These are phyloP conservation scores for Reinhardtius hippoglossoides DNA, from an alignment of 2,113 vertebrate genomes.

Conservation along the genomic window DNA sequence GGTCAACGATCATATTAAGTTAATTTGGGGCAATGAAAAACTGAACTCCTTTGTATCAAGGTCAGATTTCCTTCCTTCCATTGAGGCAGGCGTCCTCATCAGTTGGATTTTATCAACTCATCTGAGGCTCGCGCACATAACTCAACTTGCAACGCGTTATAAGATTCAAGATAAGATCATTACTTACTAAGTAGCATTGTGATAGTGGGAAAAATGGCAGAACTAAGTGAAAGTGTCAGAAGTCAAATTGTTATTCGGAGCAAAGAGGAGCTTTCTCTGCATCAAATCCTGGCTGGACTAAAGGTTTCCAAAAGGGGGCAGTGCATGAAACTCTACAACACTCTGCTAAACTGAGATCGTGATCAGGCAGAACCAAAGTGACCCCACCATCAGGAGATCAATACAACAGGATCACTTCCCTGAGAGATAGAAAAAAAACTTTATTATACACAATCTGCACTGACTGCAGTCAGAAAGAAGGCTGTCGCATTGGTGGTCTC, in stretches of 20 bases:
- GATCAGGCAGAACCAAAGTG: constrained; percentile 2
- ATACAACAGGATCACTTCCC: background rate
- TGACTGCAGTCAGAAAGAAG: background rate
- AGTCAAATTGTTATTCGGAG: background rate
- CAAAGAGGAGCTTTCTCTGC: background rate
- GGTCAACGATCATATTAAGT: background rate
- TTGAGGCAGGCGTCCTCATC: background rate
- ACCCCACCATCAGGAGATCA: background rate
- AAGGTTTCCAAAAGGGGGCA: background rate
- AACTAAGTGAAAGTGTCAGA: constrained; percentile 1
- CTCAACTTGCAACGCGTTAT: background rate
- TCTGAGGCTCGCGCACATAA: background rate
- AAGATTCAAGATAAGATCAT: background rate
- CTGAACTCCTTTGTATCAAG: background rate
- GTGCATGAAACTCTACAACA: background rate
- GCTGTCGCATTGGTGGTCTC: background rate
- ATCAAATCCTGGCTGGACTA: background rate
- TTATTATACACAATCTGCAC: background rate
- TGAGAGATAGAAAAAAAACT: background rate
- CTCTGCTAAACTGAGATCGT: background rate
- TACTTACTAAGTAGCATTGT: background rate
- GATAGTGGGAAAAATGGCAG: background rate
- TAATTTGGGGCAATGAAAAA: background rate
- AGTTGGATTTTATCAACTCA: background rate
- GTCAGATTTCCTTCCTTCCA: background rate